Base-by-base conservation (phyloP, 1,140 invertebrate species). In the Atta cephalotes region DNA sequence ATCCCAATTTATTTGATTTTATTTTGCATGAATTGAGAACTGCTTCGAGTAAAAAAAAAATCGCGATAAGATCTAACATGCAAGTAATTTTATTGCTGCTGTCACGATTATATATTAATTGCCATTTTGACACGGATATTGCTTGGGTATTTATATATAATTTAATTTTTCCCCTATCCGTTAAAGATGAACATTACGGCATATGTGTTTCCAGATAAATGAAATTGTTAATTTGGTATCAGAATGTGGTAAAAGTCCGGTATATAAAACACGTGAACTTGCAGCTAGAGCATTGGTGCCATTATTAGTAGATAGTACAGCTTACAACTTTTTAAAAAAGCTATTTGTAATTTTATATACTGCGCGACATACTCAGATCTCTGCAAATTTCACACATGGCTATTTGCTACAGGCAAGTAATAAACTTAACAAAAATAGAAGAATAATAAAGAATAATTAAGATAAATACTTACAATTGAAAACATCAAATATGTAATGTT, bases 51-150 rank as follows among this genome's bases (percentile, higher is more conserved):
- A 92, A 94, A 87, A 91, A 93, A 45, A 45, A 45, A 91, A 91
- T 56, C 66, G 93, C 92, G 10, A 95, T 96, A 31, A 94, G 95
- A 58, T 93, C 96, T 0, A 95, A 96, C 5, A 94, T 98, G 77
- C 98, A 98, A 95, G 98, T 98, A 1, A 96, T 98, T 74, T 95
- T 99, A 65, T 94, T 99, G 81, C 94, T 99, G 72, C 94, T 99
- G 18, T 97, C 97, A 1, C 95, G 98, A 68, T 95, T 99, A 1
- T 98, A 98, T 94, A 97, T 98, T 0, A 97, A 97, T 0, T 66
- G 92, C 0, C 95, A 96, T 70, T 93, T 96, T 10, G 97, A 98
- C 21, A 95, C 95, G 3, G 96, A 97, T 90, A 96, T 96, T n/a
- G 96, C 96, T 88, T 94, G 97, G 63, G 97, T 97, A 88, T 90